Evolutionary conservation across 2,113 vertebrate species (phyloP), one percentile per base, ranked within the genome.

Genomic region (Pelusios castaneus): DNA sequence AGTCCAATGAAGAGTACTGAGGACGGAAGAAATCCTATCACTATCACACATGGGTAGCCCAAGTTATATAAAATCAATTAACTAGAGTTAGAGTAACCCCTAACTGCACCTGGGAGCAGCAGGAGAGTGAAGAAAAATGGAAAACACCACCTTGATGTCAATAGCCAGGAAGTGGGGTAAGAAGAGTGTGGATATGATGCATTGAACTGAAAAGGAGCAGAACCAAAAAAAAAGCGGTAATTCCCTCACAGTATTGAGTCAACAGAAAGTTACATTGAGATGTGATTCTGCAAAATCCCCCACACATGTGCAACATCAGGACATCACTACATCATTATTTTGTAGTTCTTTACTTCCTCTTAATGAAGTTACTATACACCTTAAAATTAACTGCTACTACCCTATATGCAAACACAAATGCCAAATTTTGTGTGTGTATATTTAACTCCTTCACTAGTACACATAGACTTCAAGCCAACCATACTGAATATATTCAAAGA

Each of bases 151-250:
- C 24, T 91, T 88, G 24, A 47, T 0, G 27, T 79, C 9, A 4
- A 38, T 22, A 90, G 80, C 5, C 60, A 80, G 25, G n/a, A 54
- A 49, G 45, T 80, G 80, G 31, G 31, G 17, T 34, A 67, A 10
- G 13, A 5, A 84, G 24, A 89, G 43, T 10, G 27, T 10, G 3
- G 70, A 14, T 24, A 75, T 2, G 1, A 6, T 77, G 45, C 31
- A 84, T 0, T 78, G 67, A 89, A 41, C n/a, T 41, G 7, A 75
- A 75, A 43, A 75, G 38, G 17, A 8, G 49, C 0, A 77, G 8
- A 85, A 21, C 4, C 49, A n/a, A 51, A 89, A 85, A 92, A 94
- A 77, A 11, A 49, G 47, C 45, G 75, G 43, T 13, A 82, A 47
- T 6, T 73, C 91, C 10, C 21, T 7, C 1, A 3, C 6, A 43